phyloP scores from a whole-genome alignment of 2,888 invertebrate species.

The Melanchra persicariae region DNA sequence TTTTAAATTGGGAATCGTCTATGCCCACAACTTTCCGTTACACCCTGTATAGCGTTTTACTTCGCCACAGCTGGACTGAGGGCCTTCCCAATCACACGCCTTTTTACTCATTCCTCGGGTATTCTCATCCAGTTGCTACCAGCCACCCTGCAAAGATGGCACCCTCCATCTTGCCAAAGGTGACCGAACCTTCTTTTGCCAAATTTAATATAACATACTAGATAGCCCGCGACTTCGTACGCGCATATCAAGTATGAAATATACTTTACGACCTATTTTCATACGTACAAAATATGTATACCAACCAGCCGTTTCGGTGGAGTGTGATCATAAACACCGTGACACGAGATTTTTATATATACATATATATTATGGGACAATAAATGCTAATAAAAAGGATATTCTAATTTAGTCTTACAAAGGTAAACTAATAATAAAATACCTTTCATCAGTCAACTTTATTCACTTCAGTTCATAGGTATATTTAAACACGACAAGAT shows the following conservation, averaged over 20 bases:
- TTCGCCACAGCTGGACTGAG: background rate
- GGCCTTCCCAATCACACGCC: background rate
- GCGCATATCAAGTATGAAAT: no score
- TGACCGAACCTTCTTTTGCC: background rate
- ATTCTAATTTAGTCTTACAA: background rate
- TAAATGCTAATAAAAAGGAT: background rate
- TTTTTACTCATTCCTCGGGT: background rate
- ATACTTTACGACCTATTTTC: no score
- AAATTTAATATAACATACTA: background rate
- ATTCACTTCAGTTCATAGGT: slow-evolving; percentile 28
- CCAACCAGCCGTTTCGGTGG: no score
- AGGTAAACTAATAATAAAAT: slow-evolving; percentile 10
- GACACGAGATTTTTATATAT: no score
- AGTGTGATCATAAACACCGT: no score
- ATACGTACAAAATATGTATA: no score
- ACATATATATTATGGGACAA: no score
- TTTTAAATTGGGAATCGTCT: no score
- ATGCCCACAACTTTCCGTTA: no score
- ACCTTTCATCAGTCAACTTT: background rate
- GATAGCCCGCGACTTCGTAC: no score
- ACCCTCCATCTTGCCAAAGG: background rate
- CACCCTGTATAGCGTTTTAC: no score
- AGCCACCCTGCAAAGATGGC: background rate
- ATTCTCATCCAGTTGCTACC: background rate
- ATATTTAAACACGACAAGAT: slow-evolving; percentile 47